Evolutionary conservation across 2,888 invertebrate genomes (phyloP).

Genomic region (Oligia strigilis): DNA sequence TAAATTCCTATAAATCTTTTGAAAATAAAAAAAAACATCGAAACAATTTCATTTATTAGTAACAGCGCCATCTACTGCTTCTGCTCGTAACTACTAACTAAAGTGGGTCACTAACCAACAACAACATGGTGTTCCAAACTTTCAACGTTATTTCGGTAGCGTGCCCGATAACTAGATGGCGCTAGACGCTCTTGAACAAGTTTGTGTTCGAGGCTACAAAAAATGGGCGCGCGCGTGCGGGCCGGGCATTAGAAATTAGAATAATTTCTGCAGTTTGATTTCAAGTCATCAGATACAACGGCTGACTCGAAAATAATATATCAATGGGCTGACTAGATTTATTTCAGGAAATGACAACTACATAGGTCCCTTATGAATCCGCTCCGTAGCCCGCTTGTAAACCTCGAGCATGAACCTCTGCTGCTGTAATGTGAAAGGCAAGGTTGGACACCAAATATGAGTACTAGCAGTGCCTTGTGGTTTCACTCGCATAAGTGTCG

Average conservation of each 20-base stretch:
- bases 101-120: background rate
- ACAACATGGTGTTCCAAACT: background rate
- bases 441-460: background rate
- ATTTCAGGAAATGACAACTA: background rate
- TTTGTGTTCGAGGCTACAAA: background rate
- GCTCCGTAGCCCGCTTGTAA: background rate
- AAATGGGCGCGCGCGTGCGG: too few species aligned
- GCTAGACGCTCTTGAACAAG: background rate
- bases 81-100: background rate
- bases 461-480: too few species aligned
- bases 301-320: too few species aligned
- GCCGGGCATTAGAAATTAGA: too few species aligned
- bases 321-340: background rate
- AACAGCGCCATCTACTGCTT: background rate
- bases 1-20: background rate
- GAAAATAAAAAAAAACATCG: background rate
- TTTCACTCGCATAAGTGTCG: too few species aligned
- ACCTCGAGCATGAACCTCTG: background rate
- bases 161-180: constrained; percentile 18
- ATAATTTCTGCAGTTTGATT: background rate
- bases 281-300: background rate
- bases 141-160: too few species aligned
- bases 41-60: background rate
- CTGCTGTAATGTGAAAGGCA: background rate
- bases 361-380: background rate